Evolutionary conservation across 2,888 invertebrate genomes (phyloP), one percentile per base, ranked within the genome.

Genomic region (Tortrix viridana): DNA sequence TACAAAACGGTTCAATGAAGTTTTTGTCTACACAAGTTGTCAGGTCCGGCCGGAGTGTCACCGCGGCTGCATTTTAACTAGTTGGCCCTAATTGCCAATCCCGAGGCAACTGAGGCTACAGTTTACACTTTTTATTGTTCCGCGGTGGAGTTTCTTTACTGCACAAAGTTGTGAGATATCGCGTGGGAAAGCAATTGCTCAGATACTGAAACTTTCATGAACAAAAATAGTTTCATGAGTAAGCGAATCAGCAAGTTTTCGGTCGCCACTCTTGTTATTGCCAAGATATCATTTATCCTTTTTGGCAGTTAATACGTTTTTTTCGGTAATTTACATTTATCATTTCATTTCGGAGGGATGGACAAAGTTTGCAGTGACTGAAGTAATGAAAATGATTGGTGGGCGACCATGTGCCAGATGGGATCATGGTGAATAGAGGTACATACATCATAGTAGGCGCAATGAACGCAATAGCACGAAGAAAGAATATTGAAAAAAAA

Each of bases 1-100:
- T 53, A 63, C 55, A 57, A 58, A 63, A 63, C 41, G 53, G 41
- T 48, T 53, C 47, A 47, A 59, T 44, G 53, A 54, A 54, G 54
- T 59, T 64, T 64, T 67, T 67, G 60, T 67, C 60, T 23, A 47
- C 44, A 19, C 58, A 63, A 69, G 69, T 68, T 67, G 56, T 50
- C 61, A 63, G 66, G 67, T 69, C 63, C 61, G 68, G 71, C 66
- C 67, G 65, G 74, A 73, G 74, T 73, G 73, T 75, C 78, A 75
- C 78, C 75, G 74, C 67, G 67, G 69, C 70, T 76, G 74, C 75
- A 77, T 81, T 81, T 80, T 78, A 81, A 79, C 74, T 78, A 78
- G 74, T 77, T 77, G 72, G 67, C 71, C 66, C 68, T 71, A 71
- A 73, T 76, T 83, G 82, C 81, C 81, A 73, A 57, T 64, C 58